Evolutionary conservation across 2,797 vertebrate genomes (phyloP).

Genomic region (Sebastolobus alascanus): DNA sequence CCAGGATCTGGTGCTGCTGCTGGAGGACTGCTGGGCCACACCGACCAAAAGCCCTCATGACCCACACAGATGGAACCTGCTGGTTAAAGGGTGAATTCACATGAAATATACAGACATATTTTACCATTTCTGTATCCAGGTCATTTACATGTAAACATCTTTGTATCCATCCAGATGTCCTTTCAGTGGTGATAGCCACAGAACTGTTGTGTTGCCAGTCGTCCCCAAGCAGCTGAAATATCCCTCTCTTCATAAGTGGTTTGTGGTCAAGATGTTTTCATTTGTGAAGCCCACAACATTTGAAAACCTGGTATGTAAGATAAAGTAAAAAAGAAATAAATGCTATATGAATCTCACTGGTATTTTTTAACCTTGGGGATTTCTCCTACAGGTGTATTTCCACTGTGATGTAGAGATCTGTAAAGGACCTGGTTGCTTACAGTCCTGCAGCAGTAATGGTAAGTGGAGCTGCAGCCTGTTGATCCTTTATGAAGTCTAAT

Average conservation of each 20-base stretch:
- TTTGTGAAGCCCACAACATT: conserved; percentile 56
- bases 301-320: conserved; percentile 53
- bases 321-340: not conserved
- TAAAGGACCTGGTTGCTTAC: conserved; percentile 61
- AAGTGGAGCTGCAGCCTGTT: not conserved
- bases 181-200: conserved; percentile 55
- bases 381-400: conserved; percentile 64
- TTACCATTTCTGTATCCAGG: not conserved
- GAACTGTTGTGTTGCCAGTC: conserved; percentile 59
- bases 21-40: conserved; percentile 76
- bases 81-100: conserved; percentile 61
- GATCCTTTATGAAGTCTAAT: not conserved
- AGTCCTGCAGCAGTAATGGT: conserved; percentile 53
- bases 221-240: conserved; percentile 39
- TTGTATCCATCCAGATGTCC: conserved; percentile 63
- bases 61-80: conserved; percentile 65
- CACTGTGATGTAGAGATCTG: conserved; percentile 73
- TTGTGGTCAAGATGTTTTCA: conserved; percentile 71
- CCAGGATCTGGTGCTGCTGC: conserved; percentile 57
- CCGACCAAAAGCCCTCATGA: conserved; percentile 60
- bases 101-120: not conserved
- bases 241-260: conserved; percentile 71
- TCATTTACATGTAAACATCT: not conserved
- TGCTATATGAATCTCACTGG: not conserved
- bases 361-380: not conserved